phyloP scores from a whole-genome alignment of 2,888 invertebrate species.

The Acanthosoma haemorrhoidale region DNA sequence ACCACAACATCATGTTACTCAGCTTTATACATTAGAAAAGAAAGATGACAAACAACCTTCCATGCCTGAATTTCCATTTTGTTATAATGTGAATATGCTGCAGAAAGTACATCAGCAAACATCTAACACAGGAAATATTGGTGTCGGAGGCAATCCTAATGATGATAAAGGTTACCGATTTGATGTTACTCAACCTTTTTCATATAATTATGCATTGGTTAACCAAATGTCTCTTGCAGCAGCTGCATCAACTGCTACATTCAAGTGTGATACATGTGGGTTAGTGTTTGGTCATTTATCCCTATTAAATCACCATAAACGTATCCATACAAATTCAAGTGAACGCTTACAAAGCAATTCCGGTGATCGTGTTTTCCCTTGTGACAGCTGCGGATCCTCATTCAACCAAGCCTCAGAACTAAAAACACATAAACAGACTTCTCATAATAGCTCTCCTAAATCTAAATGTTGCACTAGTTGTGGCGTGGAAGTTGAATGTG shows the following conservation, averaged over 20 bases:
- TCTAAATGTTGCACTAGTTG: conserved; percentile 42
- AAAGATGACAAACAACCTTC: conserved; percentile 43
- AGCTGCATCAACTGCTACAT: conserved; percentile 65
- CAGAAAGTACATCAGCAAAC: conserved; percentile 47
- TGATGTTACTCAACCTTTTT: conserved; percentile 48
- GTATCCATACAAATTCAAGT: conserved; percentile 54
- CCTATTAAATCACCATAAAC: conserved; percentile 78
- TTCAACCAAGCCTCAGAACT: conserved; percentile 50
- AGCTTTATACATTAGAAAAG: conserved; percentile 41
- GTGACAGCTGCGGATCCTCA: conserved; percentile 50
- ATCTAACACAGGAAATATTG: conserved; percentile 39
- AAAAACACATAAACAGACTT: conserved; percentile 47
- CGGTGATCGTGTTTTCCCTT: conserved; percentile 48
- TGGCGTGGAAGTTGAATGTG: conserved; percentile 43
- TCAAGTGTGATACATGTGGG: conserved; percentile 83
- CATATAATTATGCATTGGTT: conserved; percentile 74
- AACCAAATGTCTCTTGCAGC: conserved; percentile 77
- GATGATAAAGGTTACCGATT: conserved; percentile 51
- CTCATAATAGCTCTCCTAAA: conserved; percentile 28
- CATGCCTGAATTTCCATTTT: conserved; percentile 50
- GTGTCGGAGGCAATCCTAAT: conserved; percentile 47
- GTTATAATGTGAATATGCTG: conserved; percentile 52
- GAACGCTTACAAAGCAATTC: conserved; percentile 35
- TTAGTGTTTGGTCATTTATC: conserved; percentile 78
- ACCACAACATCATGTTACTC: conserved; percentile 39